Evolutionary conservation across 37 sponge, comb jelly and placozoan species (phyloP), one percentile per base, ranked within the genome.

Genomic region (Ephydatia muelleri): DNA sequence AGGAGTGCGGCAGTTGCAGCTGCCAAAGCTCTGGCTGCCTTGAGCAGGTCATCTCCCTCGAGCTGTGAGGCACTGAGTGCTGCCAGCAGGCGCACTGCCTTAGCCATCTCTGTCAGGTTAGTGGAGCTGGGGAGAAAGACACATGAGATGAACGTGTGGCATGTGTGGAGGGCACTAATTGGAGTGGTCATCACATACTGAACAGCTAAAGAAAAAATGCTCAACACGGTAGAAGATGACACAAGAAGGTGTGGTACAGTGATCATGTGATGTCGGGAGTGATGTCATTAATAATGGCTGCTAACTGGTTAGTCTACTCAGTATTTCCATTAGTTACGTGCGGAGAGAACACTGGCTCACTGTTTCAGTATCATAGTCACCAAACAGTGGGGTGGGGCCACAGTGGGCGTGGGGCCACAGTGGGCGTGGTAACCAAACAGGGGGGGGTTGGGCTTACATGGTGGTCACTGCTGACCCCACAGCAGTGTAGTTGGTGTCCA

Each of bases 31-130:
- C 91, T 83, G 29, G 99, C 99, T 31, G 99, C 99, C 76, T 85
- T 83, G 78, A 98, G 80, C n/a, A 98, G 86, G 57, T 94, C 92
- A 34, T 92, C 88, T 32, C 93, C 85, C 34, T 90, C 93, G 27
- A 68, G 39, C 16, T 77, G 86, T 40, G 79, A 75, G 29, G 81
- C 49, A 66, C 70, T 82, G 70, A 98, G 95, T 26, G 96, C 91
- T 35, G 94, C 94, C 37, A 98, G 80, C 86, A 98, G 77, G 3
- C 92, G 77, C 14, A 89, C 89, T 40, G 94, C 93, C 81, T 98
- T 98, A 36, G 94, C 93, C 28, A 96, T 83, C 76, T 96, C 96
- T 13, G 93, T 96, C 80, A 98, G 85, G 84, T 98, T 98, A 65
- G 93, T 94, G 23, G 96, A 92, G 27, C 93, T 96, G 48, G 5